Conservation (phyloP, 1,140 invertebrate genomes). For the Caenorhabditis inopinata region DNA sequence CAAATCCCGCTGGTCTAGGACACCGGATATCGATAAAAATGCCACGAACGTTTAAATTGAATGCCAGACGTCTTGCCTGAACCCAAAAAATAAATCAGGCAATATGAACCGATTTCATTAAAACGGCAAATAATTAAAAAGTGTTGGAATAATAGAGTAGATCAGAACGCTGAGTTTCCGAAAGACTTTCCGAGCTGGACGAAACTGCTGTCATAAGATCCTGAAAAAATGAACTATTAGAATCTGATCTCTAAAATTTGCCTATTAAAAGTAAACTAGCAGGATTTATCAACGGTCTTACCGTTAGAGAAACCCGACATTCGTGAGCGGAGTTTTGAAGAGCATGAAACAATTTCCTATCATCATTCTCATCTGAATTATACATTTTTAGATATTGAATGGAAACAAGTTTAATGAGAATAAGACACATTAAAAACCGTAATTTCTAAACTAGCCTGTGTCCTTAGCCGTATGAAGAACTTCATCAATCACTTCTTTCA, state of each 20-base stretch:
- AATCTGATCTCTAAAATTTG: too few species aligned
- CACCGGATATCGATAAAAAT: too few species aligned
- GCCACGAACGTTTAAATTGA: too few species aligned
- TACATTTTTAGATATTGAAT: not conserved
- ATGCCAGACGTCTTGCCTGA: too few species aligned
- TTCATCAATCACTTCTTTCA: not conserved
- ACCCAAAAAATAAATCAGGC: too few species aligned
- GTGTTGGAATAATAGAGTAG: not conserved
- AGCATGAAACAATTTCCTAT: not conserved
- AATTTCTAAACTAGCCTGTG: not conserved
- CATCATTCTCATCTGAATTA: not conserved
- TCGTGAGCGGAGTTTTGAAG: not conserved
- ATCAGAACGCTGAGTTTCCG: too few species aligned
- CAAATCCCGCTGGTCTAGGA: too few species aligned
- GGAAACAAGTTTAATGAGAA: too few species aligned
- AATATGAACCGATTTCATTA: too few species aligned
- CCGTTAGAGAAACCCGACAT: not conserved
- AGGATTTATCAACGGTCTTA: not conserved
- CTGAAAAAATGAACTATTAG: too few species aligned
- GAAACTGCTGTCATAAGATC: not conserved
- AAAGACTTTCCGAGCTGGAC: not conserved
- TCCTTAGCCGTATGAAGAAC: slow-evolving; percentile 5
- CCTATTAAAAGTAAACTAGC: too few species aligned
- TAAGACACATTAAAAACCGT: too few species aligned
- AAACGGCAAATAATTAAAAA: slow-evolving; percentile 23